Base-by-base conservation (phyloP, 2,888 invertebrate species). In the Lycophotia porphyrea region DNA sequence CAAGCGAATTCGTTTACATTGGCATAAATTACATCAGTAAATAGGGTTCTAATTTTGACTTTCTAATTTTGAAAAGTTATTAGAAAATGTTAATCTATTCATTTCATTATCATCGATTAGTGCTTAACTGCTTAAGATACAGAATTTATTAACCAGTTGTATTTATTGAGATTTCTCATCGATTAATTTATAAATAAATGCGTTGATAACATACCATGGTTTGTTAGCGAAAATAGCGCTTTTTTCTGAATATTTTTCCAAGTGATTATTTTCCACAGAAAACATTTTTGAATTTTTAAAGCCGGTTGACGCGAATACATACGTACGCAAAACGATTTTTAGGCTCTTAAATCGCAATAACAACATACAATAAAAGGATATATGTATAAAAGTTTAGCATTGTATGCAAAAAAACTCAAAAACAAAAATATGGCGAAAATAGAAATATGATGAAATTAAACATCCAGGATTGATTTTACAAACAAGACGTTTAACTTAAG, bases 1-100 rank as follows among this genome's bases (percentile, higher is more conserved):
- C 27, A 39, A 70, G 68, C 55, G n/a, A 69, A 71, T 79, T 76
- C 52, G 24, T 55, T 74, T 55, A 78, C 52, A 71, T 74, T 72
- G 52, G 27, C 34, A 24, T 3, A 70, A 73, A 73, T 67, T 58
- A 73, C 61, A 66, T 64, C 13, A 11, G 21, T 49, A 76, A 71
- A 68, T 74, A 68, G n/a, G n/a, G 5, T 13, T 52, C 52, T 52
- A 52, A 52, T 71, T 61, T 69, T 27, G 44, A 58, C 69, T 58
- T 58, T n/a, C 24, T 49, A 64, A 70, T 63, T 44, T 21, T 55
- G 24, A 24, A 52, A 47, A 71, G 24, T 76, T 55, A 71, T 71
- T 18, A 39, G 66, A 9, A 49, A 76, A 68, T 55, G 13, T 64
- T 36, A 31, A n/a, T 13, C n/a, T n/a, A 64, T 31, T 39, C 1